Evolutionary conservation across 2,797 vertebrate species (phyloP).

Genomic region (Botia kubotai): DNA sequence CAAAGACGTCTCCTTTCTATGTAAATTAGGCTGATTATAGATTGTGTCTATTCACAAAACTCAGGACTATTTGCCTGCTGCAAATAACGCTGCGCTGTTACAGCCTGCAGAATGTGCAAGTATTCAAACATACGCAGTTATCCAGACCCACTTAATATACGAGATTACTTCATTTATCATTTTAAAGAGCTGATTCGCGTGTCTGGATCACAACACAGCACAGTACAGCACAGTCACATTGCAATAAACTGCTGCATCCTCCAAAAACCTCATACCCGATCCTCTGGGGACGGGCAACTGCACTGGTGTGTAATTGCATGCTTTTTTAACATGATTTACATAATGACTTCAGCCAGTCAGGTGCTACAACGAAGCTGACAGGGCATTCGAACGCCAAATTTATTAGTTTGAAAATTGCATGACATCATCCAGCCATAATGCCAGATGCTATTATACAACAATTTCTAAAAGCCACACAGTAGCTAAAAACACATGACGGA

Average conservation of each 20-base stretch:
- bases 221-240: too few relatives aligned
- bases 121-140: background rate
- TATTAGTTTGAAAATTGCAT: background rate
- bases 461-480: slow-evolving; percentile 14
- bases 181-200: too few relatives aligned
- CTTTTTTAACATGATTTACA: background rate
- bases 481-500: slow-evolving; percentile 41
- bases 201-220: too few relatives aligned
- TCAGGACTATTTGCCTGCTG: background rate
- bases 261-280: too few relatives aligned
- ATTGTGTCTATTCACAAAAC: background rate
- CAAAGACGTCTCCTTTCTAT: slow-evolving; percentile 1
- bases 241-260: too few relatives aligned
- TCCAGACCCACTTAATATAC: background rate
- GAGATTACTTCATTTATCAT: background rate
- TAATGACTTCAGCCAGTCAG: too few relatives aligned
- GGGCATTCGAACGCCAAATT: background rate
- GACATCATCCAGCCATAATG: background rate
- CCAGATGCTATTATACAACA: background rate
- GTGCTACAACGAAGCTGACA: too few relatives aligned
- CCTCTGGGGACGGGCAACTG: too few relatives aligned
- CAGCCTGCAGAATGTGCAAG: background rate
- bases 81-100: background rate
- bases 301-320: too few relatives aligned
- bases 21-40: background rate